Evolutionary conservation across 2,888 invertebrate species (phyloP), one percentile per base, ranked within the genome.

Genomic region (Neoaliturus tenellus): DNA sequence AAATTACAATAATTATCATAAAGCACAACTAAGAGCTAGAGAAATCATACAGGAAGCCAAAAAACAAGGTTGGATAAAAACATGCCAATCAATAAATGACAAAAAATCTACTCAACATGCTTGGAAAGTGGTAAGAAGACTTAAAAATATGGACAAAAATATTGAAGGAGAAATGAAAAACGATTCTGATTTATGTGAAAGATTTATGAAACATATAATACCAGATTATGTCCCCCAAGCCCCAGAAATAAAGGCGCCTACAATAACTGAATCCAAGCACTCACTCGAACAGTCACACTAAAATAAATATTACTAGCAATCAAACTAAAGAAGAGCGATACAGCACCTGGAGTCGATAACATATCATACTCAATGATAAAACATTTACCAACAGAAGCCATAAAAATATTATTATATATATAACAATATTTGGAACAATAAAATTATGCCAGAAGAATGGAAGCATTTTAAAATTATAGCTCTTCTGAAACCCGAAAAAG

Each of bases 401-500:
- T 80, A 35, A 31, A 69, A 6, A n/a, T 44, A 14, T 25, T 80
- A 12, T 44, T 83, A 28, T 17, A 25, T 83, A 17, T 83, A 62
- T 20, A 83, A 83, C 41, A 51, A 80, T 25, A 85, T 83, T 25
- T 83, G 55, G 80, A 71, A 83, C 62, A 69, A 35, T n/a, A 75
- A 83, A 55, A 81, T 55, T 14, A 31, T 84, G 10, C 83, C 86
- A 12, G 73, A 62, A 0, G 85, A 83, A 6, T 87, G 87, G 86
- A 85, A 75, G 20, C 25, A 84, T 0, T 84, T 85, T 2, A 33
- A 41, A 12, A 82, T 86, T 0, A 82, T 85, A 23, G 86, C 86
- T 10, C 86, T 87, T 1, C 82, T 83, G 1, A 87, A 87, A 75
- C 55, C 81, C 4, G 48, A 71, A 84, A 33, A n/a, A 31, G n/a